Conservation (phyloP, 2,113 vertebrate species). For the Procavia capensis region DNA sequence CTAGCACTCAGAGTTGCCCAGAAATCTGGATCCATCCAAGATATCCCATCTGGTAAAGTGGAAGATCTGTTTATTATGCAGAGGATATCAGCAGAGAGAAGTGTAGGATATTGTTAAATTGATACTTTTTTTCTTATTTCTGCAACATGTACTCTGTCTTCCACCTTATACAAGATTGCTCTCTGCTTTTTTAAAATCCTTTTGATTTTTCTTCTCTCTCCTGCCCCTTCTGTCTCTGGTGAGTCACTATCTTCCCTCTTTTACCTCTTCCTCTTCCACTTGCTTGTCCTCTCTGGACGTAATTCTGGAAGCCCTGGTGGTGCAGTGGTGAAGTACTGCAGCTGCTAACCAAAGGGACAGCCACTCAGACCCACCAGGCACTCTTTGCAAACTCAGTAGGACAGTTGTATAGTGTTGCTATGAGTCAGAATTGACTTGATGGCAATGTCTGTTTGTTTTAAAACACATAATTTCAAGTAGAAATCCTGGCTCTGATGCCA, state of each 20-base stretch:
- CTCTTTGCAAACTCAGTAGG: too few species aligned
- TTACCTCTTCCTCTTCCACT: background rate
- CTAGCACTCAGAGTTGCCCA: background rate
- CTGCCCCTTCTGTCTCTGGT: background rate
- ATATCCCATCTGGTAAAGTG: background rate
- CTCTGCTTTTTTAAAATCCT: background rate
- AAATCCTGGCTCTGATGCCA: background rate
- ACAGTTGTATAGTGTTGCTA: too few species aligned
- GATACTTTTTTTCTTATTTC: background rate
- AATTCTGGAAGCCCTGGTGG: too few species aligned
- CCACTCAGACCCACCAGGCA: too few species aligned
- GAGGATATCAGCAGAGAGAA: background rate
- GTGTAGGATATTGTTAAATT: background rate
- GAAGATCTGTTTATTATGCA: background rate
- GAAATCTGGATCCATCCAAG: slow-evolving; percentile 28
- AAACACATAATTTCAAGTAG: background rate
- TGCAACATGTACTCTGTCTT: background rate
- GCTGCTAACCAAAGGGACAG: too few species aligned
- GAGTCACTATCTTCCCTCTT: background rate
- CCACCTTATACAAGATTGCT: background rate
- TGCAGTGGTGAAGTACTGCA: too few species aligned
- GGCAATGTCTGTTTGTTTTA: too few species aligned
- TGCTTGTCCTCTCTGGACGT: background rate
- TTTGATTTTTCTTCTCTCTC: background rate
- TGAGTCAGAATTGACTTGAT: too few species aligned